Evolutionary conservation across 2,888 invertebrate genomes (phyloP).

Genomic region (Alcis repandata): DNA sequence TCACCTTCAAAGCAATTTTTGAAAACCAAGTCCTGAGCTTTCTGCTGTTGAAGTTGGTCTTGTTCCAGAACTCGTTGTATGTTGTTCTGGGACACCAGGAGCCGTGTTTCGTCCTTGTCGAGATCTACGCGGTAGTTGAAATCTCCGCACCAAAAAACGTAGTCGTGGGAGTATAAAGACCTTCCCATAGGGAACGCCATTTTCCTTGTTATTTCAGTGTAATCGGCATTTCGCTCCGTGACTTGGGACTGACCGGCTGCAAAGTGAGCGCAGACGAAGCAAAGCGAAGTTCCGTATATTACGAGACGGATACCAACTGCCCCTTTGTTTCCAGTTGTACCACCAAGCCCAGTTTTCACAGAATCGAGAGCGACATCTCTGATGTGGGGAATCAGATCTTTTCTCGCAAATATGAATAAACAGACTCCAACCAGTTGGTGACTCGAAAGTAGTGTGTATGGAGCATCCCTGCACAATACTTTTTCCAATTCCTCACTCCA

Average conservation of each 20-base stretch:
- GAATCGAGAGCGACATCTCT: slow-evolving; percentile 97
- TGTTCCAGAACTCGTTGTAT: slow-evolving; percentile 91
- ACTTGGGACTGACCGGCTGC: slow-evolving; percentile 99
- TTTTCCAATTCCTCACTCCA: slow-evolving; percentile 99
- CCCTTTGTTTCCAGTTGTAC: slow-evolving; percentile 99
- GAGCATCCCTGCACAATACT: slow-evolving; percentile 94
- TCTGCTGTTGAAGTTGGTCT: slow-evolving; percentile 96
- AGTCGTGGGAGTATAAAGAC: slow-evolving; percentile 97
- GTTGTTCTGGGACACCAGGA: slow-evolving; percentile 91
- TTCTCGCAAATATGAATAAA: slow-evolving; percentile 96
- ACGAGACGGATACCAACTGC: slow-evolving; percentile 97
- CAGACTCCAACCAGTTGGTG: slow-evolving; percentile 99
- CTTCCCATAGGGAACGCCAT: slow-evolving; percentile 96
- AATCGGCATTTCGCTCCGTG: slow-evolving; percentile 97
- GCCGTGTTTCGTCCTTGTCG: slow-evolving; percentile 97
- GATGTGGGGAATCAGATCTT: slow-evolving; percentile 95
- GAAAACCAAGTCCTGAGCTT: slow-evolving; percentile 94
- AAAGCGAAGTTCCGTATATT: slow-evolving; percentile 96
- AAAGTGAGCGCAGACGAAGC: slow-evolving; percentile 99
- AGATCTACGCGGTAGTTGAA: slow-evolving; percentile 99
- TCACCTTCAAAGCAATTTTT: slow-evolving; percentile 97
- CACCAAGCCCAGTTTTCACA: slow-evolving; percentile 99
- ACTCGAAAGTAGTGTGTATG: slow-evolving; percentile 96
- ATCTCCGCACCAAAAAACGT: slow-evolving; percentile 99
- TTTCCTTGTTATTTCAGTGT: slow-evolving; percentile 97